Evolutionary conservation across 2,888 invertebrate genomes (phyloP).

Genomic region (Galerucella nymphaeae): DNA sequence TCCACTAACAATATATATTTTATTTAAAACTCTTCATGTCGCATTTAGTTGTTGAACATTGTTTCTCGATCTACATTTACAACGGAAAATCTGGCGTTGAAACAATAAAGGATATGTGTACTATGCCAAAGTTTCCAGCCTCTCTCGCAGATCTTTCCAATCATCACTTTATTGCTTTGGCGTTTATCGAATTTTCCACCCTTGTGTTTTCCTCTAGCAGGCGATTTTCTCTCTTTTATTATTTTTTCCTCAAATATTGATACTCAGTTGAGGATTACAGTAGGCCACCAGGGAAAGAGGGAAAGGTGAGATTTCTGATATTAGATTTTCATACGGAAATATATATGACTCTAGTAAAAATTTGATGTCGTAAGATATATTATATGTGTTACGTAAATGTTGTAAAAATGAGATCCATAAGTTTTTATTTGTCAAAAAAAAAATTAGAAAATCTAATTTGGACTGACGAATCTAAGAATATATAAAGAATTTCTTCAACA

Average conservation of each 20-base stretch:
- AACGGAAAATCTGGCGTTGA: conserved; percentile 63
- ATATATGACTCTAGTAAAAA: conserved; percentile 13
- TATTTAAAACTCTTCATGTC: too few relatives aligned
- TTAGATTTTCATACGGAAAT: conserved; percentile 24
- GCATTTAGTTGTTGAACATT: neutral
- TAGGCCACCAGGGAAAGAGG: conserved; percentile 14
- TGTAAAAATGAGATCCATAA: too few relatives aligned
- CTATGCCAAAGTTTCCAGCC: conserved; percentile 37
- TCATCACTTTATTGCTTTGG: conserved; percentile 64
- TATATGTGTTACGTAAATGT: too few relatives aligned
- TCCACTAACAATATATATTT: too few relatives aligned
- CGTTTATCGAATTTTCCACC: conserved; percentile 64
- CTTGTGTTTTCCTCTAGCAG: conserved; percentile 53
- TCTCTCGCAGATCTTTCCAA: conserved; percentile 60
- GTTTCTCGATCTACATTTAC: conserved; percentile 8
- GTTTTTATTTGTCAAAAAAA: too few relatives aligned
- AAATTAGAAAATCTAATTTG: too few relatives aligned
- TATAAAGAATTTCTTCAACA: too few relatives aligned
- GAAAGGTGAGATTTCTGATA: conserved; percentile 23
- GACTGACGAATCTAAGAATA: too few relatives aligned
- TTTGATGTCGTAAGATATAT: conserved; percentile 19
- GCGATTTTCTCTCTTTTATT: conserved; percentile 33
- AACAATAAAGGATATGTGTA: conserved; percentile 60
- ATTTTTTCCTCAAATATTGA: conserved; percentile 36
- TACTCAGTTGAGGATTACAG: conserved; percentile 30